A percentile compares a stretch with the other conserved stretches of the same genome.
Conservation (phyloP, 2,113 vertebrate genomes). For the Apaloderma vittatum region DNA sequence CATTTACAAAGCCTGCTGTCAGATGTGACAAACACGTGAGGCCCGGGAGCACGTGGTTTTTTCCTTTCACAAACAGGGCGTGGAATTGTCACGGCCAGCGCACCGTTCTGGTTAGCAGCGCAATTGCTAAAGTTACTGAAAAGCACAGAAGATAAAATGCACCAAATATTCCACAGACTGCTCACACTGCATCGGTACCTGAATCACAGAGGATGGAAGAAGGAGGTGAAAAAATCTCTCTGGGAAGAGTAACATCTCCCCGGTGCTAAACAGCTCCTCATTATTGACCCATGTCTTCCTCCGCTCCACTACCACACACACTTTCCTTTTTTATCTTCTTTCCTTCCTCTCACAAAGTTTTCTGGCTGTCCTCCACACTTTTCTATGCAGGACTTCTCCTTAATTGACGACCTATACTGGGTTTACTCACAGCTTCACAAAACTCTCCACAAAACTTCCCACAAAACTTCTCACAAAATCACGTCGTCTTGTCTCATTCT, state of each 20-base stretch:
- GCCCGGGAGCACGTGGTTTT: not conserved
- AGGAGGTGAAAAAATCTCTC: not conserved
- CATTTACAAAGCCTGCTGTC: not conserved
- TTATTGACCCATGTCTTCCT: not conserved
- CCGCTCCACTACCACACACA: accelerated
- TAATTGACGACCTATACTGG: not conserved
- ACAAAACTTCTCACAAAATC: not conserved
- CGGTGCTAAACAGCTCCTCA: not conserved
- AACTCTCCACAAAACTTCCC: not conserved
- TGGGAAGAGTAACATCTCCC: not conserved
- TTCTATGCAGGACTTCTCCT: not conserved
- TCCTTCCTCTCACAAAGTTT: not conserved
- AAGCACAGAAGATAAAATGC: not conserved
- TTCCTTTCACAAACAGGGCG: not conserved
- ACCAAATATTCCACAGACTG: not conserved
- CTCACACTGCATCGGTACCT: not conserved
- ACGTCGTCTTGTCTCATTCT: not conserved
- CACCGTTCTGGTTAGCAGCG: not conserved
- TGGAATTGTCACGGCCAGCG: too few relatives aligned
- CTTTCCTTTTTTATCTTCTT: not conserved
- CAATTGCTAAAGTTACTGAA: not conserved
- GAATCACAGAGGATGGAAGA: not conserved
- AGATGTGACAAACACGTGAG: not conserved
- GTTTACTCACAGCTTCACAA: not conserved
- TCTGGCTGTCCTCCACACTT: not conserved